These are phyloP conservation scores for Gobiocypris rarus DNA, from an alignment of 2,113 vertebrate species.

Conservation along the genomic window DNA sequence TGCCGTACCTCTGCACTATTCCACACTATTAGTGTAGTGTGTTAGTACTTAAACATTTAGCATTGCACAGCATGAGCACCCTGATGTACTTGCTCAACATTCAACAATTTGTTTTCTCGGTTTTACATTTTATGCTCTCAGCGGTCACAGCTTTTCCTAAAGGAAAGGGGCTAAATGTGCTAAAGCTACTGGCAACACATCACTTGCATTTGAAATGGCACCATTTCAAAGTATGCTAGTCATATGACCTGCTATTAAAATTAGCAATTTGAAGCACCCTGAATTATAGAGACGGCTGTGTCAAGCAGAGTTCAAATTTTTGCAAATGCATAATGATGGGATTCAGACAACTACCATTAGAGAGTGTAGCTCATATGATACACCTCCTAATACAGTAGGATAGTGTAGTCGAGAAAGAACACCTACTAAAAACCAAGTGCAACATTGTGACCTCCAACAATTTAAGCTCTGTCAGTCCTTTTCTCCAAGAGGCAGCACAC, in stretches of 20 bases:
- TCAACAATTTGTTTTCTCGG: too few relatives aligned
- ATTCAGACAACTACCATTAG: not conserved
- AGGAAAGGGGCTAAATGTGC: not conserved
- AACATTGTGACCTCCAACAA: not conserved
- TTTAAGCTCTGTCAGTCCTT: not conserved
- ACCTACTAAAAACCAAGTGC: not conserved
- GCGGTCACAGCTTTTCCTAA: not conserved
- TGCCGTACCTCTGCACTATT: not conserved
- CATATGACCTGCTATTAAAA: too few relatives aligned
- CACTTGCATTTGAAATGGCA: not conserved
- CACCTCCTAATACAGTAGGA: not conserved
- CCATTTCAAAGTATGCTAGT: not conserved
- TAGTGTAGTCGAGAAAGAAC: not conserved
- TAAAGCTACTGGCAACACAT: not conserved
- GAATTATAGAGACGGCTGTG: not conserved
- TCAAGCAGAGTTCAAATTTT: not conserved
- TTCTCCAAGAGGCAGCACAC: not conserved
- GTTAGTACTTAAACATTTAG: not conserved
- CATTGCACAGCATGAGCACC: not conserved
- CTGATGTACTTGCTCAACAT: not conserved
- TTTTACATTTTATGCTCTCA: not conserved
- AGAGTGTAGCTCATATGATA: not conserved
- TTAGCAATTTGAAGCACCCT: too few relatives aligned
- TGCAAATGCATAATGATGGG: not conserved
- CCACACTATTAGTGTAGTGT: not conserved